A percentile compares a stretch with the other conserved stretches of the same genome.
Conservation (phyloP, 1,140 invertebrate genomes). For the Hermatobates lingyangjiaoensis region DNA sequence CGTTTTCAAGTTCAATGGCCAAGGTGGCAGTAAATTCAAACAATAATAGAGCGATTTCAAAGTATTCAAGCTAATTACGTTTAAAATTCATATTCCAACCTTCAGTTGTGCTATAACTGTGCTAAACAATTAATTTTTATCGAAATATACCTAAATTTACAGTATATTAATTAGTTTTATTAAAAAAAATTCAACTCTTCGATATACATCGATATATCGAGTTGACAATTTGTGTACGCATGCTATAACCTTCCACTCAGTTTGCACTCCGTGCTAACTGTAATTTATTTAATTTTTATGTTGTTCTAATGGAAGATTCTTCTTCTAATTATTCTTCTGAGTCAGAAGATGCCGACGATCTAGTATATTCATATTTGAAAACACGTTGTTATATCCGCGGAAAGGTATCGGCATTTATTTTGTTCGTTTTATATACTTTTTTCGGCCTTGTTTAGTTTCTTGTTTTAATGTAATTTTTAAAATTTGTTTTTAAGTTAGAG, state of each 20-base stretch:
- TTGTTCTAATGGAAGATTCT: constrained; percentile 1
- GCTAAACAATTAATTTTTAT: too few relatives aligned
- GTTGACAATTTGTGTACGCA: background rate
- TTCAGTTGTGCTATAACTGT: too few relatives aligned
- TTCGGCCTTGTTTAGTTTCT: background rate
- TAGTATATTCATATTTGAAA: background rate
- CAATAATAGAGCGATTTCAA: too few relatives aligned
- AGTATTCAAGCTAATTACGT: too few relatives aligned
- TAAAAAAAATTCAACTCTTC: background rate
- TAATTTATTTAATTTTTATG: background rate
- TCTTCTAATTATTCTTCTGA: constrained; percentile 1
- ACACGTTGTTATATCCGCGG: background rate
- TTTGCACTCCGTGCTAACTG: background rate
- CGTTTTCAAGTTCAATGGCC: too few relatives aligned
- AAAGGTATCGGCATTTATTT: background rate
- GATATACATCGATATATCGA: background rate
- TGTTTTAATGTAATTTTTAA: background rate
- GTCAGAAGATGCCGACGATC: background rate
- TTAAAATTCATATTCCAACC: too few relatives aligned
- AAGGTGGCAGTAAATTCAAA: too few relatives aligned
- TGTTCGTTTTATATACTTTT: background rate
- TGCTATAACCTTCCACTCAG: background rate
- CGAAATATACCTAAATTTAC: too few relatives aligned
- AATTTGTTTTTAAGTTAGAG: background rate
- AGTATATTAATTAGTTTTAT: too few relatives aligned